Evolutionary conservation across 2,888 invertebrate species (phyloP).

Genomic region (Euzophera pinguis): DNA sequence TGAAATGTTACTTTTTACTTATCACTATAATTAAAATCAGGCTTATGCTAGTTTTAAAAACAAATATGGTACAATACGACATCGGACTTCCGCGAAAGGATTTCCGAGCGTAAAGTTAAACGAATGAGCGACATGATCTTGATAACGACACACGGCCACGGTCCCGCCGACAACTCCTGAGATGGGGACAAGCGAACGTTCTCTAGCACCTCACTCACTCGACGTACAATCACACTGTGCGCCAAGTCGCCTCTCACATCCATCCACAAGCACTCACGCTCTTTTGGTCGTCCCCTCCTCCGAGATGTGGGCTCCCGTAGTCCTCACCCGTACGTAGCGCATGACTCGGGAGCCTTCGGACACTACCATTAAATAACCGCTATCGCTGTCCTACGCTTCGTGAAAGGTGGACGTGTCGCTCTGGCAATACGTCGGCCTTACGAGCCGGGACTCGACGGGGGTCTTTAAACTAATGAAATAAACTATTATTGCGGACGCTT

Average conservation of each 20-base stretch:
- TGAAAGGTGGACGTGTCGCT: conserved; percentile 41
- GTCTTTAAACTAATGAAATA: conserved; percentile 70
- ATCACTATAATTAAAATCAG: conserved; percentile 71
- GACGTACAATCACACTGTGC: conserved; percentile 39
- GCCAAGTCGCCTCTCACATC: conserved; percentile 49
- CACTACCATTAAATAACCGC: conserved; percentile 68
- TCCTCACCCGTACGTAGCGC: conserved; percentile 48
- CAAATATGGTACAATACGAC: conserved; percentile 77
- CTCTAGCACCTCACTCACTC: conserved; percentile 43
- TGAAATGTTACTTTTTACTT: conserved; percentile 72
- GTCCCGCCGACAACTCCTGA: conserved; percentile 65
- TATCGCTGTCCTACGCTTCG: conserved; percentile 62
- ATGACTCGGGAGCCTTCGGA: conserved; percentile 56
- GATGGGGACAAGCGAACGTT: conserved; percentile 78
- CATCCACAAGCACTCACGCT: conserved; percentile 69
- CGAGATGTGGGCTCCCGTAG: conserved; percentile 53
- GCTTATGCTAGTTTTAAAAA: conserved; percentile 64
- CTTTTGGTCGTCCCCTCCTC: conserved; percentile 74
- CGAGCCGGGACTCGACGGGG: conserved; percentile 66
- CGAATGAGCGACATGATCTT: conserved; percentile 76
- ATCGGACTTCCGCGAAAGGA: conserved; percentile 54
- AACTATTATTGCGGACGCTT: conserved; percentile 75
- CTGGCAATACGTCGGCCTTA: conserved; percentile 41
- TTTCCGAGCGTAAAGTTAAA: conserved; percentile 70
- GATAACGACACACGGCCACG: conserved; percentile 72